phyloP scores from a whole-genome alignment of 35 echinoderm and acorn worm species.

The Eucidaris tribuloides region DNA sequence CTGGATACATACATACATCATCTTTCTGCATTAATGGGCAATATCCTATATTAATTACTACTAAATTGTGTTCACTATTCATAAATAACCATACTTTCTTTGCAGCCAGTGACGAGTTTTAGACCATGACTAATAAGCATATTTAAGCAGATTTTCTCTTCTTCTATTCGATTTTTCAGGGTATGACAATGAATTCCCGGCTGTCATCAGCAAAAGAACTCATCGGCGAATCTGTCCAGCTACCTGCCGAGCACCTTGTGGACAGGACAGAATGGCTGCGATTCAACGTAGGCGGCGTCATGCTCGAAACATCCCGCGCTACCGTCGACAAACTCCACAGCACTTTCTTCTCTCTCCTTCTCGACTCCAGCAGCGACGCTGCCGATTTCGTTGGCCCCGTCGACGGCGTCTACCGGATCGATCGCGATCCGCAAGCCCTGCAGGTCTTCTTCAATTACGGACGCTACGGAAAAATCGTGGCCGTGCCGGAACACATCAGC shows the following conservation, averaged over 20 bases:
- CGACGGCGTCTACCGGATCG: slow-evolving; percentile 63
- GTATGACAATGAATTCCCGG: no score
- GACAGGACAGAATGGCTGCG: slow-evolving; percentile 60
- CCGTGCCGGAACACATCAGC: slow-evolving; percentile 53
- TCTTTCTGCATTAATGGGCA: no score
- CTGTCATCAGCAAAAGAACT: no score
- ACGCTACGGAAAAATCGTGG: slow-evolving; percentile 56
- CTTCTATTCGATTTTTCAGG: no score
- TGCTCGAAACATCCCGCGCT: slow-evolving; percentile 65
- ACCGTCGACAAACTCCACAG: slow-evolving; percentile 46
- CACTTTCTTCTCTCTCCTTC: slow-evolving; percentile 59
- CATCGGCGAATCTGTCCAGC: slow-evolving; percentile 57
- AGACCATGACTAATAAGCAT: no score
- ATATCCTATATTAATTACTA: no score
- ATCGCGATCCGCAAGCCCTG: slow-evolving; percentile 65
- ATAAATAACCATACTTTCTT: no score
- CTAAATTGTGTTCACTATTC: no score
- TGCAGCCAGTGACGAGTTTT: no score
- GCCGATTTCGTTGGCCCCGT: not conserved
- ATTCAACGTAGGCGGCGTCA: slow-evolving; percentile 76
- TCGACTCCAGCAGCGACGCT: slow-evolving; percentile 15
- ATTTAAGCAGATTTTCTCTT: no score
- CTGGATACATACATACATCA: no score
- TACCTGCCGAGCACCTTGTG: slow-evolving; percentile 48
- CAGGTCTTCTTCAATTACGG: slow-evolving; percentile 74